Conservation (phyloP, 2,797 vertebrate species). For the Microtus obscurus region DNA sequence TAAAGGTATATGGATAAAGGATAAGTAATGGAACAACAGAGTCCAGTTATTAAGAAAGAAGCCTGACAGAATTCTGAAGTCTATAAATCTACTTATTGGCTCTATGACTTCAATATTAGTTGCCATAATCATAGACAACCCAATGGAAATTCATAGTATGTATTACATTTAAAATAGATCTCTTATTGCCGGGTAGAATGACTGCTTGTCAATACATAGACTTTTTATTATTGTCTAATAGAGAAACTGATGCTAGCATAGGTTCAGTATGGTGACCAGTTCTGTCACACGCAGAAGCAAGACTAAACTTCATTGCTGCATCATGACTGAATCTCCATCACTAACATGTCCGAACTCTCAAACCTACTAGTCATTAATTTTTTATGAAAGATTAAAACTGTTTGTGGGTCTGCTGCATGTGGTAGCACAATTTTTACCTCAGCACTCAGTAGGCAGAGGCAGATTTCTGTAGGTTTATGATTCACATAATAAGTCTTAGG, state of each 20-base stretch:
- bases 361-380: background rate
- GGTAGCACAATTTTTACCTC: too few species aligned
- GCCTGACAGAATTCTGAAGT: constrained; percentile 17
- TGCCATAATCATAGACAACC: background rate
- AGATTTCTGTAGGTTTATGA: background rate
- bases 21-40: background rate
- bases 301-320: background rate
- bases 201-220: background rate
- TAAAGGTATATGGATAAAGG: background rate
- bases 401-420: background rate
- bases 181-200: background rate
- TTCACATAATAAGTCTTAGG: background rate
- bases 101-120: constrained; percentile 2
- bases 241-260: background rate
- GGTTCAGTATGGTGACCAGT: background rate
- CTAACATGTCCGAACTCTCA: background rate
- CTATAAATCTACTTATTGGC: background rate
- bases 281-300: background rate
- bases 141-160: background rate
- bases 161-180: background rate
- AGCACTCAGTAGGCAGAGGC: too few species aligned
- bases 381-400: background rate
- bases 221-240: constrained; percentile 22
- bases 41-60: background rate
- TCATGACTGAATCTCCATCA: background rate